These are phyloP conservation scores for Ctenochaetus hawaiiensis DNA, from an alignment of 2,797 vertebrate genomes.

Conservation along the genomic window DNA sequence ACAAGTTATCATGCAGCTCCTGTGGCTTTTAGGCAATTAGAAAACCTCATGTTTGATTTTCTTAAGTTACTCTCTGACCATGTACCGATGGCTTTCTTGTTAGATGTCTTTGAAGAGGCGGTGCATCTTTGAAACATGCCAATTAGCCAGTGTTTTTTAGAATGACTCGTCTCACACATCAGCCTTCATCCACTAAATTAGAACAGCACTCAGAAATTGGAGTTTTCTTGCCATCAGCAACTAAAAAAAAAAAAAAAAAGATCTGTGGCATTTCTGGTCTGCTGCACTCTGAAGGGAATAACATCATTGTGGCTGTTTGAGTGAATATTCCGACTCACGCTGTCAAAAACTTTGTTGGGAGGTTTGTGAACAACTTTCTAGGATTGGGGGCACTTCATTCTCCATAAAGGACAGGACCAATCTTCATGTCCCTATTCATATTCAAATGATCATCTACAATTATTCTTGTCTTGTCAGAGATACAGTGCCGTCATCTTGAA, in stretches of 20 bases:
- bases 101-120: constrained; percentile 39
- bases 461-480: constrained; percentile 33
- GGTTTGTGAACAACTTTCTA: constrained; percentile 37
- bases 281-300: constrained; percentile 29
- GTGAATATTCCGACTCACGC: constrained; percentile 7
- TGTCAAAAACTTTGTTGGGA: constrained; percentile 41
- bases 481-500: not conserved
- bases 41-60: constrained; percentile 45
- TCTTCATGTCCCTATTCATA: constrained; percentile 20
- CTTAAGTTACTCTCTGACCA: constrained; percentile 18
- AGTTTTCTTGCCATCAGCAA: constrained; percentile 42
- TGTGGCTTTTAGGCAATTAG: constrained; percentile 46
- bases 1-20: constrained; percentile 4
- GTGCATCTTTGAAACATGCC: constrained; percentile 57
- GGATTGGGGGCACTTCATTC: constrained; percentile 28
- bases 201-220: constrained; percentile 27
- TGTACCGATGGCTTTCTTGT: constrained; percentile 8
- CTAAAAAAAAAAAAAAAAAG: constrained; percentile 29
- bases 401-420: not conserved
- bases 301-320: constrained; percentile 14
- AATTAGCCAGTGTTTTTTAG: constrained; percentile 46
- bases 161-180: constrained; percentile 20
- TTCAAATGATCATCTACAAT: constrained; percentile 43
- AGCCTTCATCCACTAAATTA: constrained; percentile 56
- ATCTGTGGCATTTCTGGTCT: constrained; percentile 47